A percentile compares a stretch with the other conserved stretches of the same genome.
Evolutionary conservation across 2,797 vertebrate genomes (phyloP).

Genomic region (Notamacropus eugenii): DNA sequence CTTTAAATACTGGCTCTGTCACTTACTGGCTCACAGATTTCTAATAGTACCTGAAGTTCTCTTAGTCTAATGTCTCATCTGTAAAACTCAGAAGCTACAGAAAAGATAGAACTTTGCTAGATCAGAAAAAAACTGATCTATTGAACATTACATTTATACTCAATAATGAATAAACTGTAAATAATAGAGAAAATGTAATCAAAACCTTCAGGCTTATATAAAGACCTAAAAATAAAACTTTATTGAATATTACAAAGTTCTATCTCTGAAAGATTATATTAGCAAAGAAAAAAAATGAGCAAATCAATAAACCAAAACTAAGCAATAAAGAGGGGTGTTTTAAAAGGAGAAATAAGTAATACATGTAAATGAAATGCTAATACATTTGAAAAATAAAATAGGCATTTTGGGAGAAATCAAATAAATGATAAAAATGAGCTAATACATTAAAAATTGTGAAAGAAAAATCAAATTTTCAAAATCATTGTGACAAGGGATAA

Average conservation of each 20-base stretch:
- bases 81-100: not conserved
- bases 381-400: not conserved
- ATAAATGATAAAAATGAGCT: not conserved
- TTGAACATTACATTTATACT: not conserved
- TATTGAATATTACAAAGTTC: not conserved
- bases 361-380: not conserved
- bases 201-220: not conserved
- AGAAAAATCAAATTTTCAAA: not conserved
- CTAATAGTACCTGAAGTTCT: too few species aligned
- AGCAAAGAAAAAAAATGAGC: not conserved
- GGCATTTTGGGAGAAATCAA: not conserved
- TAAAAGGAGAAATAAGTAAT: too few species aligned
- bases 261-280: not conserved
- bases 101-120: too few species aligned
- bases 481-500: not conserved
- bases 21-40: too few species aligned
- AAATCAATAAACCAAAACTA: not conserved
- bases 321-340: not conserved
- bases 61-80: too few species aligned
- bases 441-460: not conserved
- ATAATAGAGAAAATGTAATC: not conserved
- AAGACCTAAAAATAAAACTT: not conserved
- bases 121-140: not conserved
- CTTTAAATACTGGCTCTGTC: too few species aligned
- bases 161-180: not conserved